phyloP scores from a whole-genome alignment of 2,888 invertebrate species.

The Rotaria macrura region DNA sequence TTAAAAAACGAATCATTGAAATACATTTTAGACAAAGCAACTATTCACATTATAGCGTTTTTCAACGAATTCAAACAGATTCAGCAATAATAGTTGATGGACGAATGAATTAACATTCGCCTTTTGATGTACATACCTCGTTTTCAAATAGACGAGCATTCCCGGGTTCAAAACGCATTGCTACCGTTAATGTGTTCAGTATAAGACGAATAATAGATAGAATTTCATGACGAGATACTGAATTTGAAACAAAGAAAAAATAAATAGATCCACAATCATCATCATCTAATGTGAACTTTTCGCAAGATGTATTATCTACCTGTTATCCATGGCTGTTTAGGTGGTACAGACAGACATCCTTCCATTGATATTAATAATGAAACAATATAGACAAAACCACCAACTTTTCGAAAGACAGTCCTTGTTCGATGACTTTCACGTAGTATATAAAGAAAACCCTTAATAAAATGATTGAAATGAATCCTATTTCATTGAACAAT shows the following conservation, averaged over 20 bases:
- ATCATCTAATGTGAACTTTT: too few relatives aligned
- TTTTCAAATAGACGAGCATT: conserved; percentile 95
- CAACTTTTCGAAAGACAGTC: conserved; percentile 89
- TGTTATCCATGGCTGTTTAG: conserved; percentile 53
- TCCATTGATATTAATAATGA: conserved; percentile 84
- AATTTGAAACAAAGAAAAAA: conserved; percentile 34
- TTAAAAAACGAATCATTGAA: too few relatives aligned
- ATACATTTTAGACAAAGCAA: too few relatives aligned
- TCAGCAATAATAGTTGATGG: too few relatives aligned
- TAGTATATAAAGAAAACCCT: conserved; percentile 71
- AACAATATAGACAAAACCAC: conserved; percentile 92
- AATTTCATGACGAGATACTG: conserved; percentile 56
- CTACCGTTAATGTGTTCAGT: conserved; percentile 84
- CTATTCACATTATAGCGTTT: too few relatives aligned
- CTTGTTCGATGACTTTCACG: conserved; percentile 89
- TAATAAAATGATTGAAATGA: too few relatives aligned
- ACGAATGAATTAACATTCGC: not conserved
- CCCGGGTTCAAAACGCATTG: conserved; percentile 97
- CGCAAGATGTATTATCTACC: conserved; percentile 38
- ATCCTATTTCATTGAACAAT: too few relatives aligned
- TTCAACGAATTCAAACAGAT: too few relatives aligned
- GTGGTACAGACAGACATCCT: conserved; percentile 54
- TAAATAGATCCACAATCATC: too few relatives aligned
- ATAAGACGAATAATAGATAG: conserved; percentile 71
- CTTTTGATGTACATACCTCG: conserved; percentile 58